A percentile compares a stretch with the other conserved stretches of the same genome.
Conservation (phyloP, 2,113 vertebrate species). For the Nematolebias whitei region DNA sequence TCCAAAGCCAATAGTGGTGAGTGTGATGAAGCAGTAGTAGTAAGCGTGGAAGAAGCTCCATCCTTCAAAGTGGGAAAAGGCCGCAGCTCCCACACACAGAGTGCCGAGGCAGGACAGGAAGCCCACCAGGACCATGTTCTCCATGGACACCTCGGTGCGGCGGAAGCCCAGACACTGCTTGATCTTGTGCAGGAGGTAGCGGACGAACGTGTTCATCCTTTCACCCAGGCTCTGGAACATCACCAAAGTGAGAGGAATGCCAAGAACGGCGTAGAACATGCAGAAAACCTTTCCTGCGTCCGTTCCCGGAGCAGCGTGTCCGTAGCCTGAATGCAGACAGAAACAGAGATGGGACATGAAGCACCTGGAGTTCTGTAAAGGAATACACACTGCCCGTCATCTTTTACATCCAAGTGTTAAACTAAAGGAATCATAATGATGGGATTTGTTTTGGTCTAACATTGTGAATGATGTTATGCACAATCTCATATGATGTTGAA, state of each 20-base stretch:
- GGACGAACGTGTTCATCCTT: constrained; percentile 92
- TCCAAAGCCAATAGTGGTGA: constrained; percentile 97
- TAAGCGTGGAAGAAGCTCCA: constrained; percentile 98
- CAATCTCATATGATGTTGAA: too few species aligned
- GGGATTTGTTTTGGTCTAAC: too few species aligned
- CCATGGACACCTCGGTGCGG: constrained; percentile 88
- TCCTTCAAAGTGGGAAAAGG: constrained; percentile 94
- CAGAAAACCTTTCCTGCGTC: constrained; percentile 96
- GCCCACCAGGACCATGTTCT: constrained; percentile 95
- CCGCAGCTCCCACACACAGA: constrained; percentile 88
- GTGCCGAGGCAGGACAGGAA: constrained; percentile 93
- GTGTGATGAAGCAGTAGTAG: constrained; percentile 98
- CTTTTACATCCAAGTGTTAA: too few species aligned
- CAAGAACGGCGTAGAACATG: constrained; percentile 96
- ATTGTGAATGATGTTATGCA: too few species aligned
- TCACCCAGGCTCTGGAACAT: constrained; percentile 99
- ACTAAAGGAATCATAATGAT: too few species aligned
- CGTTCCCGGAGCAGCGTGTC: constrained; percentile 92
- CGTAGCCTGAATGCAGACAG: constrained; percentile 84
- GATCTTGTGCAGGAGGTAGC: constrained; percentile 86
- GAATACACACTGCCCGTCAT: too few species aligned
- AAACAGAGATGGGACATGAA: background rate
- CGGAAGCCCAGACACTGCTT: constrained; percentile 89
- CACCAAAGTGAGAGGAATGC: constrained; percentile 94
- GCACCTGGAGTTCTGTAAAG: too few species aligned